These are phyloP conservation scores for Ochropleura plecta DNA, from an alignment of 2,888 invertebrate species.

Conservation along the genomic window DNA sequence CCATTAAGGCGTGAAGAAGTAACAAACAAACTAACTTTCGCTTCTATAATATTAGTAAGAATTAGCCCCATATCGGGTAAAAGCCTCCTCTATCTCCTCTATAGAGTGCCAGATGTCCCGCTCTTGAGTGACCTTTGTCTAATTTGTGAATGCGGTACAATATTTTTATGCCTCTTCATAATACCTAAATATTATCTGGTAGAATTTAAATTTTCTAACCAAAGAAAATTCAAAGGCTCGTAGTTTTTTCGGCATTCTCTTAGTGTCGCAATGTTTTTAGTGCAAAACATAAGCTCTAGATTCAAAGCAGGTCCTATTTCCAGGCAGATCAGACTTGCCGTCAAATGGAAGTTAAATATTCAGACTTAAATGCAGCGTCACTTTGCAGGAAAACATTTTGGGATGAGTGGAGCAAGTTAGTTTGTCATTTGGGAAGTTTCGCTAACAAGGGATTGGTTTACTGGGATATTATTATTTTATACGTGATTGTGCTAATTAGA, in stretches of 20 bases:
- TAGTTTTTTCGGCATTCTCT: not conserved
- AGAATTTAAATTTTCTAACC: not conserved
- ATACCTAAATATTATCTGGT: too few relatives aligned
- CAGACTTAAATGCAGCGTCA: constrained; percentile 22
- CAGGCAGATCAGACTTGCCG: constrained; percentile 14
- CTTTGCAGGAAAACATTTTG: constrained; percentile 40
- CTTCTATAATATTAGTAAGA: too few relatives aligned
- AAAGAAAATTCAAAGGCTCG: not conserved
- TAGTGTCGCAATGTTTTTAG: not conserved
- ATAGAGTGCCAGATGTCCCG: too few relatives aligned
- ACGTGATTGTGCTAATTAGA: not conserved
- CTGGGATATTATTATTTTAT: not conserved
- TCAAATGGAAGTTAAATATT: constrained; percentile 56
- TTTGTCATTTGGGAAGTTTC: constrained; percentile 27
- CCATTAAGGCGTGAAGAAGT: too few relatives aligned
- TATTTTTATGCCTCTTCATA: too few relatives aligned
- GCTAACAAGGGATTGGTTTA: constrained; percentile 26
- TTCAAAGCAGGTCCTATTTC: constrained; percentile 26
- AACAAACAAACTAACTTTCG: too few relatives aligned
- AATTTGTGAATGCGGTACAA: too few relatives aligned
- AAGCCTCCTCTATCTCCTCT: too few relatives aligned
- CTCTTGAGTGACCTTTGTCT: too few relatives aligned
- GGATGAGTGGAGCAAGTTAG: not conserved
- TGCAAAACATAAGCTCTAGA: not conserved
- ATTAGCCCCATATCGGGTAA: too few relatives aligned